These are phyloP conservation scores for Berghia stephanieae DNA, from an alignment of 1,140 invertebrate species.

Conservation along the genomic window DNA sequence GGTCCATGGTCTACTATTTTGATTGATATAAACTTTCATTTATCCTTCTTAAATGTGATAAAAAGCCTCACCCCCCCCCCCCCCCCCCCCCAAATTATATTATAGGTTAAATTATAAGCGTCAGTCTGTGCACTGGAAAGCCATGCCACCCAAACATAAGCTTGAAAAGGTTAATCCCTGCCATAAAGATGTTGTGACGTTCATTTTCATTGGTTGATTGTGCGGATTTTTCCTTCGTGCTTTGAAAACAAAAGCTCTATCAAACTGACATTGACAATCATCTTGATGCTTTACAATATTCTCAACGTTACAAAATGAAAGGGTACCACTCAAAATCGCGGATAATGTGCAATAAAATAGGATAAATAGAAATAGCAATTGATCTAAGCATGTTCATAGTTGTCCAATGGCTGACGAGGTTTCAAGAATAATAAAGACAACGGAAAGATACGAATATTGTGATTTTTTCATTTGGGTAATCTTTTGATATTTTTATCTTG, in stretches of 20 bases:
- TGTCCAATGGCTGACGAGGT: slow-evolving; percentile 21
- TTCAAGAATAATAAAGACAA: not conserved
- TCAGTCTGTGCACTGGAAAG: too few relatives aligned
- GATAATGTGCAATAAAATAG: not conserved
- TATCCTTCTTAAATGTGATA: too few relatives aligned
- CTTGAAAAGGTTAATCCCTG: not conserved
- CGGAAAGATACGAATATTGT: slow-evolving; percentile 37
- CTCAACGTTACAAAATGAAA: too few relatives aligned
- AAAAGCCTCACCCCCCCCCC: too few relatives aligned
- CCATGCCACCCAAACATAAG: too few relatives aligned
- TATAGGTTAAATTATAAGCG: too few relatives aligned
- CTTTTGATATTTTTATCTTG: not conserved
- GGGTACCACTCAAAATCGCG: too few relatives aligned
- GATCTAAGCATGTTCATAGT: slow-evolving; percentile 1
- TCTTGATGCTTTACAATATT: too few relatives aligned
- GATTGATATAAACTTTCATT: too few relatives aligned
- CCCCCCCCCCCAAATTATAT: too few relatives aligned
- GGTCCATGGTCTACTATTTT: too few relatives aligned
- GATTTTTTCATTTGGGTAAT: slow-evolving; percentile 15
- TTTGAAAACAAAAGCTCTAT: slow-evolving; percentile 14
- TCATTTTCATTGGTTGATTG: not conserved
- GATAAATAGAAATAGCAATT: not conserved
- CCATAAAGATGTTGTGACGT: not conserved
- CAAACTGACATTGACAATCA: not conserved
- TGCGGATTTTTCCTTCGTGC: slow-evolving; percentile 25